Conservation (phyloP, 2,797 vertebrate genomes). For the Carduelis carduelis region DNA sequence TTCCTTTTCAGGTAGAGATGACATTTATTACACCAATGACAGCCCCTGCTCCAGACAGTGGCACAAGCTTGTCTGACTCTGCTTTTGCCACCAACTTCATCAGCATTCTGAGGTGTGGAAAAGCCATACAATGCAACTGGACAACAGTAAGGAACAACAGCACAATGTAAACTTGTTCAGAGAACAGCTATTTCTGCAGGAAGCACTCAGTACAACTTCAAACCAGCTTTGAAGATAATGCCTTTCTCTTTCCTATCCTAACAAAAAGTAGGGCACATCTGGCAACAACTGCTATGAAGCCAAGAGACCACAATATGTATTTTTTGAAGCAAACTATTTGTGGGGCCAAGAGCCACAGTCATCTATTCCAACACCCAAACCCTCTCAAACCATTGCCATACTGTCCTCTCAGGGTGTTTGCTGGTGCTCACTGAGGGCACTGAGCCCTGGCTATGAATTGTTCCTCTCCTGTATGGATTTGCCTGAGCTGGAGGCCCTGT, state of each 20-base stretch:
- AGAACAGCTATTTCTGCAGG: not conserved
- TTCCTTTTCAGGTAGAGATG: not conserved
- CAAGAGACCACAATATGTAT: not conserved
- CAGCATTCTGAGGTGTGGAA: not conserved
- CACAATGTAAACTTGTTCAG: not conserved
- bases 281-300: not conserved
- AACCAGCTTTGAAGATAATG: not conserved
- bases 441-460: not conserved
- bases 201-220: not conserved
- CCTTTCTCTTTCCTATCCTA: not conserved
- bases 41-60: not conserved
- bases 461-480: not conserved
- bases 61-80: not conserved
- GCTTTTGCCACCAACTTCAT: not conserved
- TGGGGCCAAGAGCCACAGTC: not conserved
- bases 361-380: not conserved
- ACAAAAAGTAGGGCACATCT: not conserved
- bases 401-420: not conserved
- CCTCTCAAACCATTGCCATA: not conserved
- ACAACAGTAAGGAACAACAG: not conserved
- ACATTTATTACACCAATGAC: not conserved
- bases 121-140: not conserved
- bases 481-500: not conserved
- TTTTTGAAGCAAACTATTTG: not conserved
- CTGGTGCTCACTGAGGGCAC: not conserved